phyloP scores from a whole-genome alignment of 2,113 vertebrate genomes.

The Catharus fuscescens region DNA sequence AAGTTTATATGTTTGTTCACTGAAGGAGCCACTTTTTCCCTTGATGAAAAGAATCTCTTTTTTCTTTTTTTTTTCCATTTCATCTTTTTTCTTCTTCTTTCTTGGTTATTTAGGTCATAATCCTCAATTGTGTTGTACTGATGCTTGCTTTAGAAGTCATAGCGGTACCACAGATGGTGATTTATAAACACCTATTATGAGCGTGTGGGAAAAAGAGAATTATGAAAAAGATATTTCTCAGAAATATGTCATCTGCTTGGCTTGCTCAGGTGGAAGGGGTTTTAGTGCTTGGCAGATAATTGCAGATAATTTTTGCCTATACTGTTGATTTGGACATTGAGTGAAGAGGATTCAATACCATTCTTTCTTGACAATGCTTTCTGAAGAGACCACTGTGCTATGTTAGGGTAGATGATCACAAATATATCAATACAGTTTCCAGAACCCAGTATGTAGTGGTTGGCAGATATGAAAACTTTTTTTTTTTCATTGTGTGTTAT shows the following conservation, averaged over 20 bases:
- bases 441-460: neutral
- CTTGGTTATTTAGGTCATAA: conserved; percentile 23
- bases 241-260: conserved; percentile 19
- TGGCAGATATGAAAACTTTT: neutral
- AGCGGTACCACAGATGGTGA: neutral
- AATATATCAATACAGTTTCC: neutral
- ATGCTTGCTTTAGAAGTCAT: neutral
- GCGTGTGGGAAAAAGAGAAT: conserved; percentile 13
- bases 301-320: neutral
- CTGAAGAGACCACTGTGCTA: neutral
- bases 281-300: neutral
- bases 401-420: neutral
- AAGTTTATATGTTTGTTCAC: neutral
- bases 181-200: conserved; percentile 39
- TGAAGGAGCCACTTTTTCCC: neutral
- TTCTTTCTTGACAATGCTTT: neutral
- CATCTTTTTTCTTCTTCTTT: neutral
- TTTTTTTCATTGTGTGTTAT: fast-evolving
- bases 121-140: conserved; percentile 12
- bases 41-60: neutral
- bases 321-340: neutral
- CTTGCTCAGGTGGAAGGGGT: neutral
- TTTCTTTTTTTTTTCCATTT: neutral
- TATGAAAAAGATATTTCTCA: neutral
- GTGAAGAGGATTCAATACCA: neutral